These are phyloP conservation scores for Dolomedes plantarius DNA, from an alignment of 2,888 invertebrate genomes.

Conservation along the genomic window DNA sequence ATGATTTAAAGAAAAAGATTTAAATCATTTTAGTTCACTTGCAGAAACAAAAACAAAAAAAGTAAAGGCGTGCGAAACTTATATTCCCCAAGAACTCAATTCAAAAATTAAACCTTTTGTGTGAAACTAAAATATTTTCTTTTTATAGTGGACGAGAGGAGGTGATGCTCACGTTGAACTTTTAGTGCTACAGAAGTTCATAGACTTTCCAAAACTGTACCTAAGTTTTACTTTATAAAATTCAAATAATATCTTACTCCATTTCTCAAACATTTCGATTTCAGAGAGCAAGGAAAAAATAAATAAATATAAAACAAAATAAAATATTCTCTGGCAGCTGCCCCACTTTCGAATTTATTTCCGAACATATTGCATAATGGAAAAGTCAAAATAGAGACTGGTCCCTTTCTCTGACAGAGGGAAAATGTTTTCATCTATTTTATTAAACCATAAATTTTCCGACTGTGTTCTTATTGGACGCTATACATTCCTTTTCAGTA, in stretches of 20 bases:
- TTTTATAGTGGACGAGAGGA: no score
- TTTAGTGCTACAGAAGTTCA: no score
- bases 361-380: slow-evolving; percentile 11
- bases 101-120: no score
- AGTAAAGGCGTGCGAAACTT: no score
- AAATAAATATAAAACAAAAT: no score
- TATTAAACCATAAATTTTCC: slow-evolving; percentile 14
- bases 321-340: slow-evolving; percentile 8
- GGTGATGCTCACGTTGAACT: no score
- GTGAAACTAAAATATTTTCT: no score
- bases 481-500: background rate
- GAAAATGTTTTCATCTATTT: slow-evolving; percentile 14
- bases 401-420: background rate
- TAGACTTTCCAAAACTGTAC: background rate
- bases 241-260: background rate
- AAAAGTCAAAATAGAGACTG: slow-evolving; percentile 1
- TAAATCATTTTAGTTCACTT: no score
- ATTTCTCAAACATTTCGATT: slow-evolving; percentile 8
- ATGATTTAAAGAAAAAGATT: no score
- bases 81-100: no score
- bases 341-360: slow-evolving; percentile 9
- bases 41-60: no score
- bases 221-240: background rate
- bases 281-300: background rate
- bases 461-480: slow-evolving; percentile 6